Evolutionary conservation across 1,140 invertebrate species (phyloP), one percentile per base, ranked within the genome.

Genomic region (Drosophila lacertosa): DNA sequence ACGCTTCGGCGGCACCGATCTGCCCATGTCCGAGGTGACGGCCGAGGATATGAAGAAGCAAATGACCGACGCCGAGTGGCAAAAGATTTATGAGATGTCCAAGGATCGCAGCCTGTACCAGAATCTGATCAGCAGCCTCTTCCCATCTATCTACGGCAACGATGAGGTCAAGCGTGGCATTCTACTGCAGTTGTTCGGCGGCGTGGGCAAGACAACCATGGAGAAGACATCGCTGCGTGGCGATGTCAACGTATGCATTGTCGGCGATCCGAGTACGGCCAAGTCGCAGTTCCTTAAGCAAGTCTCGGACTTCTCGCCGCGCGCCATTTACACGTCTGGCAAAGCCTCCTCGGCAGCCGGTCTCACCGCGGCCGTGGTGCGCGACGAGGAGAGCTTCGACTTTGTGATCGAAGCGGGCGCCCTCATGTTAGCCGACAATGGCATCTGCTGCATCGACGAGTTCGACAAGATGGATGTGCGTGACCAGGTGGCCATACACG

Each of bases 371-470:
- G 99, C 98, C 45, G 98, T 99, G 15, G 98, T 99, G 0, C 93
- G 96, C 91, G 99, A 99, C 91, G 98, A 99, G 92, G 99, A 99
- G 92, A 97, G 97, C 4, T 95, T 96, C 55, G 99, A 99, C 92
- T 99, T 99, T 93, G 99, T 99, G 1, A 99, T 99, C 63, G 99
- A 99, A 94, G 99, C 99, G 16, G 99, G 99, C 39, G 99, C 99
- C 3, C 92, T 99, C 3, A 99, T 99, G 98, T 94, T 99, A 77
- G 99, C 99, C 0, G 99, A 99, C 92, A 99, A 99, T 92, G 99
- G 99, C 11, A 97, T 99, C 24, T 99, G 99, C 91, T 99, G 99
- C 91, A 99, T 99, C 77, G 99, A 99, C 91, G 99, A 99, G 93
- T 99, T 99, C 92, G 99, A 99, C 90, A 99, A 99, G 93, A 99